Base-by-base conservation (phyloP, 2,888 invertebrate genomes). In the Aleiodes leptofemur region DNA sequence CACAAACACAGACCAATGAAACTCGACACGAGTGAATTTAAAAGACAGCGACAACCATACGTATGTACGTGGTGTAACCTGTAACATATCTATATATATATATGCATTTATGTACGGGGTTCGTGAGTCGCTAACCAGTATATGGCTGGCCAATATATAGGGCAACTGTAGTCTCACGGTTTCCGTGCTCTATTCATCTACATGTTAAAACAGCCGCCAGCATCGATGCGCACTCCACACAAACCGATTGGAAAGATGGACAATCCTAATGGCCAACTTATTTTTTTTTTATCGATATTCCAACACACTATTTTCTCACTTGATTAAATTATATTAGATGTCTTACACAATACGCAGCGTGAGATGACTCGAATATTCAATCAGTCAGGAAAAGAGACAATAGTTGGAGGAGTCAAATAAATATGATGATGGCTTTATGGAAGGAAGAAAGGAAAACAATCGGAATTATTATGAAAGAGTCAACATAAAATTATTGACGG, bases 111-210 rank as follows among this genome's bases (percentile, higher is more conserved):
- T n/a, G 14, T 66, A 23, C 38, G 61, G 61, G 38, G 38, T 64
- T 64, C 64, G 64, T 64, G 61, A 61, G 59, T 59, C 31, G 13
- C 34, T 23, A 23, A 23, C 23, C 23, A 23, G 23, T 23, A 23
- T 23, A 61, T 16, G 80, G 80, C 78, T 80, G 80, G 81, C 82
- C 87, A 86, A 88, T 88, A 88, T 88, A 88, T 88, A 87, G 88
- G 88, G 88, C 88, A 88, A 86, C 83, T 84, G 82, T 85, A 86
- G 87, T 86, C 86, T 89, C 89, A 89, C 89, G 89, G 86, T 88
- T 88, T 88, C 85, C 84, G 87, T 86, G 84, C 82, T 83, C 88
- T 88, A 88, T 89, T 88, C 88, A 89, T 89, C 89, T 89, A 86
- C 88, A 88, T 89, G 84, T 84, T 43, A 74, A 82, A 79, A 76